Percentiles rank a stretch among this genome's conserved stretches.
Conservation (phyloP, 2,113 vertebrate species). For the Phalacrocorax aristotelis region DNA sequence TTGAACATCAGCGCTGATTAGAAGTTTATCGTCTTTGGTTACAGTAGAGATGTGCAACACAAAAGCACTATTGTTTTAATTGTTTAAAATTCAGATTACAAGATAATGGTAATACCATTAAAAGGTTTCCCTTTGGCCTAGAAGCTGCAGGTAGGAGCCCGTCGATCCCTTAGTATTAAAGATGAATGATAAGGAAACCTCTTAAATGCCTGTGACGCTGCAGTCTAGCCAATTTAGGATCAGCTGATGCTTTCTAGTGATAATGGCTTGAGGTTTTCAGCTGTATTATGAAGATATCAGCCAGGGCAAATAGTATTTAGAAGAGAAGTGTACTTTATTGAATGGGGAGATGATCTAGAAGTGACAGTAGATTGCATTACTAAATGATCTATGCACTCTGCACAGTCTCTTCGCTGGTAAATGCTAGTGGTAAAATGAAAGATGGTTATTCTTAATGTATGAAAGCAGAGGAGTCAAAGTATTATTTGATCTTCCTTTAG, state of each 20-base stretch:
- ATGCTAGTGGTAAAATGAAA: constrained; percentile 12
- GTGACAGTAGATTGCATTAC: constrained; percentile 56
- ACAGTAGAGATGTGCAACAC: neutral
- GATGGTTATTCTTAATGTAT: constrained; percentile 13
- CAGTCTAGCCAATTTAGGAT: constrained; percentile 63
- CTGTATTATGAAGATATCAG: constrained; percentile 61
- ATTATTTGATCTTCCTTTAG: neutral
- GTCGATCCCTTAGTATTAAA: constrained; percentile 61
- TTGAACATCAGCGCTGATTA: neutral
- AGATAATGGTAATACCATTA: constrained; percentile 64
- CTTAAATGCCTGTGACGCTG: constrained; percentile 37
- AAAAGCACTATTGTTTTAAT: constrained; percentile 57
- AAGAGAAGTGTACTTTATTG: constrained; percentile 33
- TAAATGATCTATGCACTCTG: constrained; percentile 26
- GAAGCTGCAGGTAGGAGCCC: constrained; percentile 58
- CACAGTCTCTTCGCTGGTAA: neutral
- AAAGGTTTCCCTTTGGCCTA: constrained; percentile 26
- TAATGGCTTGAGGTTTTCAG: constrained; percentile 61
- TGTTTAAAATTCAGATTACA: constrained; percentile 68
- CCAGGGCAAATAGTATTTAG: constrained; percentile 46
- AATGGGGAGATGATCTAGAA: constrained; percentile 42
- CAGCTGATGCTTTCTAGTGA: constrained; percentile 54
- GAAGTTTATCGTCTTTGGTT: constrained; percentile 10
- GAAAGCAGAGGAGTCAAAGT: constrained; percentile 17
- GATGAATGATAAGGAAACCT: constrained; percentile 62